Evolutionary conservation across 1,140 invertebrate genomes (phyloP).

Genomic region (Caerostris darwini): DNA sequence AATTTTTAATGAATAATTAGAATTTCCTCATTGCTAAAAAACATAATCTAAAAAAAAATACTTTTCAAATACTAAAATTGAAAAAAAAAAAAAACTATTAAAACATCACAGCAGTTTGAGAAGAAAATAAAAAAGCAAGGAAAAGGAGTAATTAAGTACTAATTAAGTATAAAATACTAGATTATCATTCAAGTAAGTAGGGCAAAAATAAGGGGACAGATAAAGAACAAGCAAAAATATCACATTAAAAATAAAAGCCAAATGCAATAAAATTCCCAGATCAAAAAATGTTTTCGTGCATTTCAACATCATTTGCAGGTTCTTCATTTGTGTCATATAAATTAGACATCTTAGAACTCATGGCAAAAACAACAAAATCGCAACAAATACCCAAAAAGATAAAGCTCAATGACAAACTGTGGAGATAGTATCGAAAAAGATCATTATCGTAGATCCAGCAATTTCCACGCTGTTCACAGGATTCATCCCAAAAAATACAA

Average conservation of each 20-base stretch:
- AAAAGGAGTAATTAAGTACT: background rate
- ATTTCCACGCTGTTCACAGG: slow-evolving; percentile 79
- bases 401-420: slow-evolving; percentile 54
- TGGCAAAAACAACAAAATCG: slow-evolving; percentile 60
- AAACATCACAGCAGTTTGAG: background rate
- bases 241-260: background rate
- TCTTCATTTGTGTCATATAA: slow-evolving; percentile 51
- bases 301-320: slow-evolving; percentile 47
- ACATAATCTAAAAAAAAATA: background rate
- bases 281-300: background rate
- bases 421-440: slow-evolving; percentile 78
- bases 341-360: slow-evolving; percentile 50
- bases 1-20: too few species aligned
- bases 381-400: slow-evolving; percentile 60
- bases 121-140: background rate
- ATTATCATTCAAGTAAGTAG: background rate
- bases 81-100: background rate
- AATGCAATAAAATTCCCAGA: background rate
- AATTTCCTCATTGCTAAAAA: too few species aligned
- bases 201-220: background rate
- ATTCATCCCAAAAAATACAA: slow-evolving; percentile 80
- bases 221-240: background rate
- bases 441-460: slow-evolving; percentile 80
- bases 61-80: background rate
- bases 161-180: background rate